Conservation (phyloP, 2,888 invertebrate species). For the Laothoe populi region DNA sequence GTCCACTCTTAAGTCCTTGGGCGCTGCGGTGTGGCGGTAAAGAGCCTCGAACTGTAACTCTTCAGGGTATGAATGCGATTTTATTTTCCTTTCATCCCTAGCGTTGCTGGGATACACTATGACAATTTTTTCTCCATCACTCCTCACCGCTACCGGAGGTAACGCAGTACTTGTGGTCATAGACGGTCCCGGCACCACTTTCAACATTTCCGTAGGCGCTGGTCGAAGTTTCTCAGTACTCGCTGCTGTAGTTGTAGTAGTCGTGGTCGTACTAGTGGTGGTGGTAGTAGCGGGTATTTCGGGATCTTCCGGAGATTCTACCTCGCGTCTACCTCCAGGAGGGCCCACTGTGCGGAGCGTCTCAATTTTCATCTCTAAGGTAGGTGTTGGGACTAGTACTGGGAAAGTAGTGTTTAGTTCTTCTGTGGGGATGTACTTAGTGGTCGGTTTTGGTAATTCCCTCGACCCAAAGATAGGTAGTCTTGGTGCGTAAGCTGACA, state of each 20-base stretch:
- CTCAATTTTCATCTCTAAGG: constrained; percentile 81
- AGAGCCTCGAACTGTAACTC: constrained; percentile 80
- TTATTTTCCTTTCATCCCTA: constrained; percentile 77
- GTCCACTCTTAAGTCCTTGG: constrained; percentile 77
- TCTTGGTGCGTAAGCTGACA: constrained; percentile 91
- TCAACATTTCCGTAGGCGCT: constrained; percentile 70
- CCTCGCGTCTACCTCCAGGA: constrained; percentile 68
- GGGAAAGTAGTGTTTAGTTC: constrained; percentile 65
- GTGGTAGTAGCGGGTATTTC: constrained; percentile 61
- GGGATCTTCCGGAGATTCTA: constrained; percentile 74
- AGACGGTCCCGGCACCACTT: constrained; percentile 66
- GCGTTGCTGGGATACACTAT: constrained; percentile 82
- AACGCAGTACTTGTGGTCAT: constrained; percentile 72
- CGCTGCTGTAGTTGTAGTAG: constrained; percentile 51
- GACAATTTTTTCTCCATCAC: constrained; percentile 75
- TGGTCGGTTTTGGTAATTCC: constrained; percentile 76
- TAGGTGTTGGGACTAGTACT: constrained; percentile 74
- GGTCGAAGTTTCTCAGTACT: constrained; percentile 61
- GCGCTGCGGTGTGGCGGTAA: constrained; percentile 73
- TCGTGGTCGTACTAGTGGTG: constrained; percentile 57
- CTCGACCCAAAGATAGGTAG: constrained; percentile 85
- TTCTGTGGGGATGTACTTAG: constrained; percentile 87
- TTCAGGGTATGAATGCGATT: constrained; percentile 78
- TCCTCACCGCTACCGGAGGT: constrained; percentile 73
- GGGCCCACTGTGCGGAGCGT: constrained; percentile 72